Percentiles rank a stretch among this genome's conserved stretches.
Conservation (phyloP, 2,888 invertebrate species). For the Cyrtodaria siliqua region DNA sequence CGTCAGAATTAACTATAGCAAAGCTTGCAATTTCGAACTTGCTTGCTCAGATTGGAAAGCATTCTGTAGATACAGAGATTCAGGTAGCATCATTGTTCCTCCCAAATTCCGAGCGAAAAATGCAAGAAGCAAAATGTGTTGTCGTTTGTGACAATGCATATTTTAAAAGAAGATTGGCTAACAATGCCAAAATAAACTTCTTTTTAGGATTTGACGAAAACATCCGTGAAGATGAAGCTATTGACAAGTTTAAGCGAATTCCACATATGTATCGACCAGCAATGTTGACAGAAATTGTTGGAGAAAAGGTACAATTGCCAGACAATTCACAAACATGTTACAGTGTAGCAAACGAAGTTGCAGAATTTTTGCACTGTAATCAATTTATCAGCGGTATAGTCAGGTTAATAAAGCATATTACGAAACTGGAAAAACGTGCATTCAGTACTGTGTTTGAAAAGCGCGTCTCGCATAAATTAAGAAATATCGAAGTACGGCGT, state of each 20-base stretch:
- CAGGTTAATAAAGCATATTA: constrained; percentile 21
- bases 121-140: constrained; percentile 36
- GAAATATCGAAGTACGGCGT: too few relatives aligned
- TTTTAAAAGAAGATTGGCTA: constrained; percentile 13
- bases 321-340: not conserved
- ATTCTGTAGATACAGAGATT: not conserved
- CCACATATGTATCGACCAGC: constrained; percentile 57
- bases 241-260: constrained; percentile 41
- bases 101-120: not conserved
- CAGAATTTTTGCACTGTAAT: constrained; percentile 7
- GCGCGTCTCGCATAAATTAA: too few relatives aligned
- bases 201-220: constrained; percentile 29
- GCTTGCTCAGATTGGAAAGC: constrained; percentile 13
- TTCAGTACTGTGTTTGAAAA: constrained; percentile 5
- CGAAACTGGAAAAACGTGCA: constrained; percentile 5
- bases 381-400: constrained; percentile 16
- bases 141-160: constrained; percentile 40
- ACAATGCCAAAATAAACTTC: constrained; percentile 16
- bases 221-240: not conserved
- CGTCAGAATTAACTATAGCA: constrained; percentile 55
- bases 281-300: constrained; percentile 62
- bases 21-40: constrained; percentile 48
- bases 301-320: constrained; percentile 50
- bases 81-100: constrained; percentile 28
- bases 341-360: not conserved